Conservation (phyloP, 2,113 vertebrate species). For the Dinomys branickii region DNA sequence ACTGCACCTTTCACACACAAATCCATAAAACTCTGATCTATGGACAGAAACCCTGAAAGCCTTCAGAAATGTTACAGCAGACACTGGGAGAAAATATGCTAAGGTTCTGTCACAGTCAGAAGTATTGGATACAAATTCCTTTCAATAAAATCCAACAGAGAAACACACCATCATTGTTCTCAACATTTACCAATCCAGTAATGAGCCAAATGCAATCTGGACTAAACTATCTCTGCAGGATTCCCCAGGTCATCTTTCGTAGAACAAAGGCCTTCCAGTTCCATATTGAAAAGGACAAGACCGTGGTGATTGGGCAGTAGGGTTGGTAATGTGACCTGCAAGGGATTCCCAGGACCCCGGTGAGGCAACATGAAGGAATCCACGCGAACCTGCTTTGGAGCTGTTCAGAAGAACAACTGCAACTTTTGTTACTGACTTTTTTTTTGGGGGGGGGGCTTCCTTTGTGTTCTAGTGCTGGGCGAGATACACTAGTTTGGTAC, state of each 20-base stretch:
- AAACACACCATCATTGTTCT: not conserved
- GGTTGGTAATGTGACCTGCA: not conserved
- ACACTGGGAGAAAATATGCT: not conserved
- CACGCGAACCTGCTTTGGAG: conserved; percentile 23
- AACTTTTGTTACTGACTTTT: conserved; percentile 44
- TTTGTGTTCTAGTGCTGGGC: conserved; percentile 23
- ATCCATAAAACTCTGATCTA: not conserved
- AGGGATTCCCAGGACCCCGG: conserved; percentile 60
- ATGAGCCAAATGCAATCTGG: not conserved
- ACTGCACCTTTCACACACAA: not conserved
- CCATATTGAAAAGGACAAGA: not conserved
- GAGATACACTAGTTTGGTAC: not conserved
- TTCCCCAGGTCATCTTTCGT: conserved; percentile 46
- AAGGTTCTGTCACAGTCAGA: not conserved
- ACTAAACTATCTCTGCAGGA: not conserved
- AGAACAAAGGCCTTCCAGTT: conserved; percentile 56
- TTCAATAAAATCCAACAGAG: not conserved
- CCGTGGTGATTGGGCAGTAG: not conserved
- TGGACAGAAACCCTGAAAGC: not conserved
- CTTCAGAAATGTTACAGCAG: not conserved
- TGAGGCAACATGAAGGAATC: accelerated
- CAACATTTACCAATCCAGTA: not conserved
- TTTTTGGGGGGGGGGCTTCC: not conserved
- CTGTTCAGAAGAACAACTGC: not conserved
- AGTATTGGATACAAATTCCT: not conserved